These are phyloP conservation scores for Sylvia borin DNA, from an alignment of 2,797 vertebrate genomes.

Conservation along the genomic window DNA sequence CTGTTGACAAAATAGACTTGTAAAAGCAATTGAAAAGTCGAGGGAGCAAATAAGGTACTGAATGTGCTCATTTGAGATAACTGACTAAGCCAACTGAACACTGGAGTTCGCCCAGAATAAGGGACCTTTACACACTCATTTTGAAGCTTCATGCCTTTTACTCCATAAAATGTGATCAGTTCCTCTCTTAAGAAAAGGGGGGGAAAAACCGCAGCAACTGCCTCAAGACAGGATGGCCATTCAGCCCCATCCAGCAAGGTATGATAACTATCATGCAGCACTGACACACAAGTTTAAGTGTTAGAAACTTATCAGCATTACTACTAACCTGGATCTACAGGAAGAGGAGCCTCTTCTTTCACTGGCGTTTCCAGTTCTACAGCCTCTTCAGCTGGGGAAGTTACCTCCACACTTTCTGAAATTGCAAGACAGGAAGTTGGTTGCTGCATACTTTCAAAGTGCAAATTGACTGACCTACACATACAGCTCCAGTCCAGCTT, in stretches of 20 bases:
- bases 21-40: background rate
- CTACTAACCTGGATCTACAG: constrained; percentile 73
- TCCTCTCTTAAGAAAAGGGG: background rate
- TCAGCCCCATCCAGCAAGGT: background rate
- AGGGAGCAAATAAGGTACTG: background rate
- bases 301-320: background rate
- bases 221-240: background rate
- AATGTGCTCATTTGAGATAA: background rate
- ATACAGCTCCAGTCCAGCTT: background rate
- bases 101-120: background rate
- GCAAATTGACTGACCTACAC: background rate
- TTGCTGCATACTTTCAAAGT: background rate
- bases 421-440: constrained; percentile 23
- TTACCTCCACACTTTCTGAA: constrained; percentile 72
- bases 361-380: constrained; percentile 69
- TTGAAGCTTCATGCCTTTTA: background rate
- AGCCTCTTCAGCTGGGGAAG: constrained; percentile 61
- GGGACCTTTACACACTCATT: background rate
- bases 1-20: background rate
- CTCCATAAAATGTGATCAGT: background rate
- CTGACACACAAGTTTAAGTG: background rate
- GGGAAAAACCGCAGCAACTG: background rate
- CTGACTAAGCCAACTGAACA: background rate
- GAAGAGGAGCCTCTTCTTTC: constrained; percentile 72
- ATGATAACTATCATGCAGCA: background rate